Conservation (phyloP, 2,888 invertebrate species). For the Andricus curvator region DNA sequence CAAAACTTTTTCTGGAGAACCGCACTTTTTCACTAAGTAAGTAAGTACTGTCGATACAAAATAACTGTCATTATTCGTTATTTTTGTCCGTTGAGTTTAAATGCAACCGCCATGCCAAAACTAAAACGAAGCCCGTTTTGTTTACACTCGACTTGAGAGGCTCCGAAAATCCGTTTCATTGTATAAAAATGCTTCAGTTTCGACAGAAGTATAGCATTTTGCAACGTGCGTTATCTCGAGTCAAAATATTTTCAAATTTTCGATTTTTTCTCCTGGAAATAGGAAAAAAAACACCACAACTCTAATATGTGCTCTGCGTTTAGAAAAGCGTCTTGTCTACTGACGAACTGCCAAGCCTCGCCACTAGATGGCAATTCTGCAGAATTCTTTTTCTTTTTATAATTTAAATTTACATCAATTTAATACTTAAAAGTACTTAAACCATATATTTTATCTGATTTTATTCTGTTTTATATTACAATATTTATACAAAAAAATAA, state of each 20-base stretch:
- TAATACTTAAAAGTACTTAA: too few species aligned
- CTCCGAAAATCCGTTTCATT: neutral
- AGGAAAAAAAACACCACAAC: neutral
- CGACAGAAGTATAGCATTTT: neutral
- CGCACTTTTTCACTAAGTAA: slow-evolving; percentile 1
- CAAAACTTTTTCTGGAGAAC: neutral
- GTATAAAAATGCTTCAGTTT: neutral
- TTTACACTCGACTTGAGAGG: slow-evolving; percentile 21
- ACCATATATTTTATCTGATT: too few species aligned
- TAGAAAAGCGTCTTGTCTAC: slow-evolving; percentile 19
- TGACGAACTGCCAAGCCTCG: neutral
- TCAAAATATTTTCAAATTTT: neutral
- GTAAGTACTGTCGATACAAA: slow-evolving; percentile 13
- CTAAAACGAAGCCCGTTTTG: slow-evolving; percentile 38
- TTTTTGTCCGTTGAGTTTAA: slow-evolving; percentile 71
- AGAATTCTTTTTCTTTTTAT: neutral
- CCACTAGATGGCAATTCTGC: neutral
- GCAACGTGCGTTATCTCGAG: neutral
- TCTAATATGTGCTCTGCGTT: neutral
- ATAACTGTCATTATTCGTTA: slow-evolving; percentile 49
- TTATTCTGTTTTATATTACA: too few species aligned
- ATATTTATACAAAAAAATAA: too few species aligned
- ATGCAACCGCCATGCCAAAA: slow-evolving; percentile 65
- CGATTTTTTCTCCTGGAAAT: neutral
- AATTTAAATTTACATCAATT: too few species aligned